These are phyloP conservation scores for Menidia beryllina DNA, from an alignment of 2,113 vertebrate genomes.

Conservation along the genomic window DNA sequence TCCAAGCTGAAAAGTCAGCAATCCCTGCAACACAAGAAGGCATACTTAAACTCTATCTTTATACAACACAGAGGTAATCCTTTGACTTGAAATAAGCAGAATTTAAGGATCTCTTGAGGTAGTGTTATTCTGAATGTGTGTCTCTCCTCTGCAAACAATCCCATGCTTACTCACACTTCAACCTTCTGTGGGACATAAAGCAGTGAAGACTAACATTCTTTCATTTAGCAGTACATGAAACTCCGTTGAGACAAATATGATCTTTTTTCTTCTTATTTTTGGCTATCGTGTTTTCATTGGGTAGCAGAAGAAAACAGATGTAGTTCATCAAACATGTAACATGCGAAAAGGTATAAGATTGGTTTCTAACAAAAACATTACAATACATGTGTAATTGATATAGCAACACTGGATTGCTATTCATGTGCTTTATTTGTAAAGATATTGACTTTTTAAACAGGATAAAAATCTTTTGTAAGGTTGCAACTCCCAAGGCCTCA, in stretches of 20 bases:
- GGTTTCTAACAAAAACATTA: too few species aligned
- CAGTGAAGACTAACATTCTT: not conserved
- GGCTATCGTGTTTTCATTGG: too few species aligned
- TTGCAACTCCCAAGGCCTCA: not conserved
- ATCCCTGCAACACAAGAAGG: slow-evolving; percentile 60
- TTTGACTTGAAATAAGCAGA: slow-evolving; percentile 56
- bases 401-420: too few species aligned
- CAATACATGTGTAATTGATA: too few species aligned
- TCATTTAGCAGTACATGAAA: too few species aligned
- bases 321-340: too few species aligned
- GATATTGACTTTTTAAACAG: not conserved
- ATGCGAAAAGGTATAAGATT: too few species aligned
- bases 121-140: slow-evolving; percentile 25
- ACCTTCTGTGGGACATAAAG: slow-evolving; percentile 4
- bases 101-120: slow-evolving; percentile 55
- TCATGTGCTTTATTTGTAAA: too few species aligned
- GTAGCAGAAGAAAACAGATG: too few species aligned
- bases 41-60: slow-evolving; percentile 55
- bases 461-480: not conserved
- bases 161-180: slow-evolving; percentile 12
- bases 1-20: slow-evolving; percentile 64
- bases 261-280: too few species aligned
- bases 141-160: slow-evolving; percentile 2
- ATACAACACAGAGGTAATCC: slow-evolving; percentile 43
- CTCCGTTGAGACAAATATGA: too few species aligned